Evolutionary conservation across 2,797 vertebrate species (phyloP).

Genomic region (Chaunax sp.): DNA sequence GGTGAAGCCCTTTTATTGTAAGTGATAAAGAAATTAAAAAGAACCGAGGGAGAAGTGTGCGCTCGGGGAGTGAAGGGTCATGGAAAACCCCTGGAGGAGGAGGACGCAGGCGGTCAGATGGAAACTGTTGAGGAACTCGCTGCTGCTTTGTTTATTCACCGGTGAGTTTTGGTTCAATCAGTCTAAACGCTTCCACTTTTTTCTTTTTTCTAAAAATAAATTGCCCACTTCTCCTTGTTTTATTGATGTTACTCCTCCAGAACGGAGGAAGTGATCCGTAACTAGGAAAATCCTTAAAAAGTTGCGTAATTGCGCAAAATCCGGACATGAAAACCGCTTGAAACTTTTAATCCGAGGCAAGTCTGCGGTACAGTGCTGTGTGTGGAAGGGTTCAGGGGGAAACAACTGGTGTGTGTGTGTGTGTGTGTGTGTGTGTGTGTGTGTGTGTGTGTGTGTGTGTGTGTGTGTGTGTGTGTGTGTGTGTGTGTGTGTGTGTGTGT

Average conservation of each 20-base stretch:
- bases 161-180: slow-evolving; percentile 69
- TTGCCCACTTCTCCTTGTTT: not conserved
- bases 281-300: too few species aligned
- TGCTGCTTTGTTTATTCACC: slow-evolving; percentile 78
- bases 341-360: slow-evolving; percentile 14
- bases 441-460: slow-evolving; percentile 5
- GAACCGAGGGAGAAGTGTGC: not conserved
- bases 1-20: slow-evolving; percentile 24
- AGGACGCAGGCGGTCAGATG: slow-evolving; percentile 48
- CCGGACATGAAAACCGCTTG: not conserved
- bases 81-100: slow-evolving; percentile 65
- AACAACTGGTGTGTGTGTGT: slow-evolving; percentile 1
- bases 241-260: not conserved
- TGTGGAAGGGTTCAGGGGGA: not conserved
- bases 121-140: slow-evolving; percentile 68
- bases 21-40: not conserved
- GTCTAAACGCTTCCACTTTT: not conserved
- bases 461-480: slow-evolving; percentile 3
- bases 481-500: slow-evolving; percentile 10
- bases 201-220: too few species aligned
- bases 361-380: slow-evolving; percentile 6
- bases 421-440: not conserved
- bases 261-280: not conserved
- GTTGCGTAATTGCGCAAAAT: too few species aligned
- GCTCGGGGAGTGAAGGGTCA: slow-evolving; percentile 24